Percentiles rank a stretch among this genome's conserved stretches.
Conservation (phyloP, 2,888 invertebrate species). For the Molorchus minor region DNA sequence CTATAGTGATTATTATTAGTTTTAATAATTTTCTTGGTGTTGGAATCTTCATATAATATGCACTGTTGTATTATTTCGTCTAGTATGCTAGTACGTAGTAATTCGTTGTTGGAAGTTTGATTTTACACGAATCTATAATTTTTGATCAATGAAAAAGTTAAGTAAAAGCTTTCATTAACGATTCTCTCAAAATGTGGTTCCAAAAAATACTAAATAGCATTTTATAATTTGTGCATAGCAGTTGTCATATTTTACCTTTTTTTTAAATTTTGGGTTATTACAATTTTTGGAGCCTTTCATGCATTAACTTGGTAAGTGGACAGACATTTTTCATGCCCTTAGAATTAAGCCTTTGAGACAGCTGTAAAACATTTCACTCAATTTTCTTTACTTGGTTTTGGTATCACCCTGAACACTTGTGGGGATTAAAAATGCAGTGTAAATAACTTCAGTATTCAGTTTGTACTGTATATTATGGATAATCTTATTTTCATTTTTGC, state of each 20-base stretch:
- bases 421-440: background rate
- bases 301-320: too few species aligned
- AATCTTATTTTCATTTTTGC: slow-evolving; percentile 12
- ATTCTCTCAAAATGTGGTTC: slow-evolving; percentile 2
- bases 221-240: too few species aligned
- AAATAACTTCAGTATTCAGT: slow-evolving; percentile 21
- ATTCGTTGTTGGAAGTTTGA: background rate
- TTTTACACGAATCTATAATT: background rate
- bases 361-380: slow-evolving; percentile 6
- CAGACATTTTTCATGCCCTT: slow-evolving; percentile 23
- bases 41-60: background rate
- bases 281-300: slow-evolving; percentile 20
- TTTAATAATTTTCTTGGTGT: background rate
- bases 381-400: slow-evolving; percentile 6
- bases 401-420: background rate
- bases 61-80: background rate
- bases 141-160: background rate
- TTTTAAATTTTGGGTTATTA: background rate
- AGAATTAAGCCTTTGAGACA: slow-evolving; percentile 18
- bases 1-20: too few species aligned
- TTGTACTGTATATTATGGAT: slow-evolving; percentile 6
- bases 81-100: background rate
- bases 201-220: slow-evolving; percentile 12
- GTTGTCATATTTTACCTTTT: background rate
- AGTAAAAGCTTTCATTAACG: background rate